Conservation (phyloP, 2,797 vertebrate species). For the Halcyon badia region DNA sequence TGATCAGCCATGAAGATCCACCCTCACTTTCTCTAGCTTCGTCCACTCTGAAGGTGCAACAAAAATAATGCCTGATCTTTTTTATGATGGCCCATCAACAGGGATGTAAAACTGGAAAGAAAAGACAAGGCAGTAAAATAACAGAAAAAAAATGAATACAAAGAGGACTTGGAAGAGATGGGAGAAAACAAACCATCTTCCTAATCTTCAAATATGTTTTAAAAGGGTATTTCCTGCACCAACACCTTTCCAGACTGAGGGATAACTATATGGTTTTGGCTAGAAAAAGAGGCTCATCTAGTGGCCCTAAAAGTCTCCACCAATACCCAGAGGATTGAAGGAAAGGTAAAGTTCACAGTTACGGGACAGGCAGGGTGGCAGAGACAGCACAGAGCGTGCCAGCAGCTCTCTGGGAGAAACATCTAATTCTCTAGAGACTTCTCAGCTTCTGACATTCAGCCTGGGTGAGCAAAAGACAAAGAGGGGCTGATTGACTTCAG, state of each 20-base stretch:
- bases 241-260: neutral
- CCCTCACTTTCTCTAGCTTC: neutral
- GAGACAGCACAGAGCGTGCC: rapidly evolving
- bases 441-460: rapidly evolving
- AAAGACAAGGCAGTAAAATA: neutral
- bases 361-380: neutral
- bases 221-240: neutral
- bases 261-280: neutral
- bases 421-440: neutral
- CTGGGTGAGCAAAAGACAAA: neutral
- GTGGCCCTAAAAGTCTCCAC: neutral
- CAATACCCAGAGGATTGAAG: neutral
- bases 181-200: neutral
- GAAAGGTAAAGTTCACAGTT: neutral
- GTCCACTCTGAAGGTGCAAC: neutral
- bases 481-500: neutral
- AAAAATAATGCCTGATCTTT: neutral
- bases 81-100: neutral
- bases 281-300: neutral
- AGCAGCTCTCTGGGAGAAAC: neutral
- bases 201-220: neutral
- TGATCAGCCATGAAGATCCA: neutral
- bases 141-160: neutral
- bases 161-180: neutral
- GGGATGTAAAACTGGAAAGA: neutral